Conservation (phyloP, 1,140 invertebrate species). For the Protaetia brevitarsis region DNA sequence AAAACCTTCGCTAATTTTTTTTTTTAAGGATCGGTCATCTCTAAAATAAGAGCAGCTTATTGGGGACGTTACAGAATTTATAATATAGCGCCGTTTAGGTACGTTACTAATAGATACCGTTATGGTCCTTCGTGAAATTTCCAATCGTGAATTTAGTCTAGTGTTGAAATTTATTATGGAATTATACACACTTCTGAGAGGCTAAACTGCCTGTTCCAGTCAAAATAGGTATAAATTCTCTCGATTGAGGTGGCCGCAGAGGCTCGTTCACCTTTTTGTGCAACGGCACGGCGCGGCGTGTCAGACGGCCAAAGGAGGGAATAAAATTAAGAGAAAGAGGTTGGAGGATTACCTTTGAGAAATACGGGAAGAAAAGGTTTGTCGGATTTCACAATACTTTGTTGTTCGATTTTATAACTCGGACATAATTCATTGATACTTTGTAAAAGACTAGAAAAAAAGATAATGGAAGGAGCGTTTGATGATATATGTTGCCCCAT, state of each 20-base stretch:
- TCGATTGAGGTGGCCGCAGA: neutral
- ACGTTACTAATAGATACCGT: neutral
- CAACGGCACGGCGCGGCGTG: neutral
- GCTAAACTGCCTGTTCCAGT: conserved; percentile 15
- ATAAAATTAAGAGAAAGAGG: neutral
- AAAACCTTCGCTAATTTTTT: no score
- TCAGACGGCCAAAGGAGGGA: neutral
- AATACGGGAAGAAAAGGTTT: neutral
- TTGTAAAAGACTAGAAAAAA: neutral
- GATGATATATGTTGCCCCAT: neutral
- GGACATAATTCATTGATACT: neutral
- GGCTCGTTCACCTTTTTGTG: neutral
- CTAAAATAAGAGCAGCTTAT: no score
- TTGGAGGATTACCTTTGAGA: neutral
- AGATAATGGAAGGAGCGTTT: neutral
- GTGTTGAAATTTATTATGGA: conserved; percentile 15
- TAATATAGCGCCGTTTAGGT: neutral
- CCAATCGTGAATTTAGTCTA: conserved; percentile 18
- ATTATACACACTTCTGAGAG: conserved; percentile 14
- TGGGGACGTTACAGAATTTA: no score
- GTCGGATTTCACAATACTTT: conserved; percentile 7
- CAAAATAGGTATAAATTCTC: conserved; percentile 17
- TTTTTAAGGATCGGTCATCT: neutral
- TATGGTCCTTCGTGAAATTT: conserved; percentile 9
- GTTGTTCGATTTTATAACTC: conserved; percentile 4